phyloP scores from a whole-genome alignment of 2,113 vertebrate species.

The Orientallactaga bullata region DNA sequence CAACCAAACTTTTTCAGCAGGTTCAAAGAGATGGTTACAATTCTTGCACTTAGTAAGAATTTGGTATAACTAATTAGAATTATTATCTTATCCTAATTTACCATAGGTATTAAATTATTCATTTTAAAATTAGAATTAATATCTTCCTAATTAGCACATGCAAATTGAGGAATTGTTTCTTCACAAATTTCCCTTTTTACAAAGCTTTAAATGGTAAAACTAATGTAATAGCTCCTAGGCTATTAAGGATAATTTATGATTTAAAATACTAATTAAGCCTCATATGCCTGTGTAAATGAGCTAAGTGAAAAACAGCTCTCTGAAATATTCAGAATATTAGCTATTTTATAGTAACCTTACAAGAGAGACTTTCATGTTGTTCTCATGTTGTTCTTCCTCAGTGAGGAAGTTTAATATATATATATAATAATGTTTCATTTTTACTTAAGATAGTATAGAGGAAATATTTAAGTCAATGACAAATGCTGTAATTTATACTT shows the following conservation, averaged over 20 bases:
- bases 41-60: constrained; percentile 64
- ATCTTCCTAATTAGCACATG: constrained; percentile 76
- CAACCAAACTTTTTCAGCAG: constrained; percentile 70
- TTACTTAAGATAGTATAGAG: not conserved
- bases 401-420: not conserved
- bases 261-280: constrained; percentile 75
- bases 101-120: constrained; percentile 71
- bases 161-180: constrained; percentile 65
- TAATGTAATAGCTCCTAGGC: constrained; percentile 56
- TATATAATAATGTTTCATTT: constrained; percentile 1
- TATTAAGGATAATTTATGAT: constrained; percentile 72
- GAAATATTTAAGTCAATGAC: not conserved
- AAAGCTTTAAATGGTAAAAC: constrained; percentile 66
- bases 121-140: constrained; percentile 79
- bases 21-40: constrained; percentile 72
- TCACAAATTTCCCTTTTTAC: constrained; percentile 63
- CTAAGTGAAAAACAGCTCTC: constrained; percentile 57
- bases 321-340: constrained; percentile 35
- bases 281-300: constrained; percentile 59
- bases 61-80: constrained; percentile 78
- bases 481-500: not conserved
- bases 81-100: constrained; percentile 70
- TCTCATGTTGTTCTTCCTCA: not conserved
- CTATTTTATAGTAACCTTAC: constrained; percentile 23
- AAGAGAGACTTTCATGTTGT: not conserved